Evolutionary conservation across 2,888 invertebrate species (phyloP).

Genomic region (Latrodectus elegans): DNA sequence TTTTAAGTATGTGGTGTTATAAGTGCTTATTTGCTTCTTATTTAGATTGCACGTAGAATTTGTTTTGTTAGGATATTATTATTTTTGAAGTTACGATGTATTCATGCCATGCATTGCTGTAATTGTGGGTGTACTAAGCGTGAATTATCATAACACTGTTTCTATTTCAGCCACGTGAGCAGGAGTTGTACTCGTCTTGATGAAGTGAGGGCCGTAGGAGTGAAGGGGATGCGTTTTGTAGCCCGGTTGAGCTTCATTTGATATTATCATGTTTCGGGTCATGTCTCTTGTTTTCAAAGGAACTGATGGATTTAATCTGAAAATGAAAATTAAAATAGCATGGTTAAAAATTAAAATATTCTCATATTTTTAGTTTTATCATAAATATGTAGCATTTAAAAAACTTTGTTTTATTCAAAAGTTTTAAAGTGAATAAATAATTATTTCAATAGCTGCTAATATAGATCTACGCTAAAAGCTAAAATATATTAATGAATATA

Average conservation of each 20-base stretch:
- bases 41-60: too few species aligned
- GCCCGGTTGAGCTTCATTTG: slow-evolving; percentile 74
- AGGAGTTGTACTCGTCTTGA: slow-evolving; percentile 51
- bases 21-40: too few species aligned
- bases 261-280: slow-evolving; percentile 76
- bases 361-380: not conserved
- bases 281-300: slow-evolving; percentile 75
- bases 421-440: too few species aligned
- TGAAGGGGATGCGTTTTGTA: slow-evolving; percentile 71
- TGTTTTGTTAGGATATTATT: too few species aligned
- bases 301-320: slow-evolving; percentile 13
- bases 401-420: too few species aligned
- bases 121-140: too few species aligned
- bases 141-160: slow-evolving; percentile 68
- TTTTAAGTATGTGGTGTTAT: too few species aligned
- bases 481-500: too few species aligned
- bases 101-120: too few species aligned
- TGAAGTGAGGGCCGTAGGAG: slow-evolving; percentile 66
- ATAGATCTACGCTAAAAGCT: too few species aligned
- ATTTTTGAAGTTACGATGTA: too few species aligned
- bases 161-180: slow-evolving; percentile 67
- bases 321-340: not conserved
- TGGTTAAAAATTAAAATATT: not conserved
- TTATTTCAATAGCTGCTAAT: too few species aligned
- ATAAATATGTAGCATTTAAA: not conserved